Evolutionary conservation across 2,888 invertebrate genomes (phyloP), one percentile per base, ranked within the genome.

Genomic region (Cantharis flavilabris): DNA sequence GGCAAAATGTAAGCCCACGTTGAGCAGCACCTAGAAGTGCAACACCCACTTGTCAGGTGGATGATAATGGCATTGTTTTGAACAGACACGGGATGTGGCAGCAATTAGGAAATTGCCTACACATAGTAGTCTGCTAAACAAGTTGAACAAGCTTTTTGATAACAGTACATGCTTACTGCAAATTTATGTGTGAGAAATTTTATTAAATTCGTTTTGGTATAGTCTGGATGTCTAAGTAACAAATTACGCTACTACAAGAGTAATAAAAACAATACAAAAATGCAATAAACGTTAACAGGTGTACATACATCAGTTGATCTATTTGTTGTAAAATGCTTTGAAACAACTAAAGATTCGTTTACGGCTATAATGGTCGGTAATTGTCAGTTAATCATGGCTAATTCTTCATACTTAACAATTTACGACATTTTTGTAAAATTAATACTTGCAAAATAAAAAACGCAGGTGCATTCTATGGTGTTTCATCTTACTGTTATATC

Each of bases 381-480:
- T 87, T 87, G 83, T 85, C 72, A 78, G 81, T 83, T 84, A 84
- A 85, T 84, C 82, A 82, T 81, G 83, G 81, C 83, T 83, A 84
- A 84, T 85, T 86, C 81, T 83, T 84, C 85, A 84, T 85, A 86
- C 83, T 83, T 74, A 80, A 84, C 84, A 83, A 86, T 86, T 86
- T 86, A 86, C 86, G 82, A 84, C 86, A 86, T 86, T 86, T 87
- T 86, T 87, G 84, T 83, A 82, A 86, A 86, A 86, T 85, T 83
- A 67, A 84, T 84, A 82, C 83, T 79, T 77, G 67, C 78, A 76
- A 79, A 81, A 83, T 82, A 83, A 82, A 69, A 76, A 63, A 74
- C 83, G 82, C 85, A 85, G 84, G 84, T 85, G 86, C 81, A 80
- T 76, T 78, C 71, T 76, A 76, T 75, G 71, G 71, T 77, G 76